phyloP scores from a whole-genome alignment of 2,113 vertebrate species.

The Nettapus auritus region DNA sequence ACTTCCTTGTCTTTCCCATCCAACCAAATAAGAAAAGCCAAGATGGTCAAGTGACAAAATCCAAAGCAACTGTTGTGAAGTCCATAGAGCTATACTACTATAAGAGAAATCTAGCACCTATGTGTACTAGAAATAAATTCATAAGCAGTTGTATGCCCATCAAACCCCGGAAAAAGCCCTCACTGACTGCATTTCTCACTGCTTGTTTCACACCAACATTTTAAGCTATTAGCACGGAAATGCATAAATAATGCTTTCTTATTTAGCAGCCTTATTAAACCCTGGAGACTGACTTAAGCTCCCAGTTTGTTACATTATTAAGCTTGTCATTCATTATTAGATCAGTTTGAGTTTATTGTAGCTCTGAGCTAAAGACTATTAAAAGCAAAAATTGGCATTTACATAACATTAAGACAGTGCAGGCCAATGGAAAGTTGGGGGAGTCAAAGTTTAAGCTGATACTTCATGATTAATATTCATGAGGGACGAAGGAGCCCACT shows the following conservation, averaged over 20 bases:
- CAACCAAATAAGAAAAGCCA: neutral
- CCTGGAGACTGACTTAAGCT: conserved; percentile 32
- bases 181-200: neutral
- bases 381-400: conserved; percentile 27
- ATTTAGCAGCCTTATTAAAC: conserved; percentile 52
- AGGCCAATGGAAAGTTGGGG: neutral
- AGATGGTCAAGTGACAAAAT: accelerated
- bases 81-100: neutral
- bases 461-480: neutral
- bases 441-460: neutral
- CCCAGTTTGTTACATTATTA: conserved; percentile 42
- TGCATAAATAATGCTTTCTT: conserved; percentile 43
- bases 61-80: neutral
- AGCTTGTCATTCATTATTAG: conserved; percentile 59
- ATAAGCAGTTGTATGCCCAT: neutral
- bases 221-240: conserved; percentile 3
- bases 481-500: neutral
- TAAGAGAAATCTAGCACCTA: neutral
- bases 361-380: neutral
- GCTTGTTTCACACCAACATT: neutral
- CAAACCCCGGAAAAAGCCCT: neutral
- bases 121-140: neutral
- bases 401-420: neutral
- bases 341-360: conserved; percentile 29
- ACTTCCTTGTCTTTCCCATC: neutral